phyloP scores from a whole-genome alignment of 2,797 vertebrate genomes.

The Merluccius polli region DNA sequence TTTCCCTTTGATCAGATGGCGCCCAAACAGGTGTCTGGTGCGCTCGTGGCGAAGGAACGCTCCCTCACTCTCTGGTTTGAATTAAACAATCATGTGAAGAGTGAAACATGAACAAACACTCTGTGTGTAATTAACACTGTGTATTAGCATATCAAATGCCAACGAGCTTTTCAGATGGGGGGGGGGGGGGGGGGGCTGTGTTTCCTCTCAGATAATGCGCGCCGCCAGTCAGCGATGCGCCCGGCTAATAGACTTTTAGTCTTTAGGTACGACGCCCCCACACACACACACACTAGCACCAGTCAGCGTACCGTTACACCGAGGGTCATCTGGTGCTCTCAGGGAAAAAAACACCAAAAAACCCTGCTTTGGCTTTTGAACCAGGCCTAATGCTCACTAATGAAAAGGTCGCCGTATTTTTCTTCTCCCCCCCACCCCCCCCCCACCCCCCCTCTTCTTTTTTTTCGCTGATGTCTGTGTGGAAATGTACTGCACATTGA shows the following conservation, averaged over 20 bases:
- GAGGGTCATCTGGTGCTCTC: slow-evolving; percentile 10
- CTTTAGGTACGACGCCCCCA: no score
- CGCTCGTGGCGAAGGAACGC: slow-evolving; percentile 36
- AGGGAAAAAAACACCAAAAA: slow-evolving; percentile 33
- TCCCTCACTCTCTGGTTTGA: slow-evolving; percentile 40
- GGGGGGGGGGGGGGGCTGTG: slow-evolving; percentile 3
- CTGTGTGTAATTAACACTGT: slow-evolving; percentile 54
- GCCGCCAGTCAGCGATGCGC: slow-evolving; percentile 19
- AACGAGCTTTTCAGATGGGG: slow-evolving; percentile 43
- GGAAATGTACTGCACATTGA: slow-evolving; percentile 75
- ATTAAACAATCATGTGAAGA: slow-evolving; percentile 55
- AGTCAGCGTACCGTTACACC: no score
- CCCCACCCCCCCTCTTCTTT: neutral
- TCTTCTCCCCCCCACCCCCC: no score
- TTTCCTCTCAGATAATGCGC: slow-evolving; percentile 43
- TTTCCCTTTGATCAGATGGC: slow-evolving; percentile 40
- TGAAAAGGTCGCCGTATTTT: slow-evolving; percentile 54
- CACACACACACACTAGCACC: no score
- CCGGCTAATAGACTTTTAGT: slow-evolving; percentile 25
- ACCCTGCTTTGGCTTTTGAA: slow-evolving; percentile 21
- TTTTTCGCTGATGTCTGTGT: slow-evolving; percentile 61
- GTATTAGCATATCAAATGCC: slow-evolving; percentile 65
- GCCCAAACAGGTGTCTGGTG: slow-evolving; percentile 45
- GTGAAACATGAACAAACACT: slow-evolving; percentile 52
- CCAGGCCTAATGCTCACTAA: slow-evolving; percentile 41